Conservation (phyloP, 2,797 vertebrate genomes). For the Melanotaenia boesemani region DNA sequence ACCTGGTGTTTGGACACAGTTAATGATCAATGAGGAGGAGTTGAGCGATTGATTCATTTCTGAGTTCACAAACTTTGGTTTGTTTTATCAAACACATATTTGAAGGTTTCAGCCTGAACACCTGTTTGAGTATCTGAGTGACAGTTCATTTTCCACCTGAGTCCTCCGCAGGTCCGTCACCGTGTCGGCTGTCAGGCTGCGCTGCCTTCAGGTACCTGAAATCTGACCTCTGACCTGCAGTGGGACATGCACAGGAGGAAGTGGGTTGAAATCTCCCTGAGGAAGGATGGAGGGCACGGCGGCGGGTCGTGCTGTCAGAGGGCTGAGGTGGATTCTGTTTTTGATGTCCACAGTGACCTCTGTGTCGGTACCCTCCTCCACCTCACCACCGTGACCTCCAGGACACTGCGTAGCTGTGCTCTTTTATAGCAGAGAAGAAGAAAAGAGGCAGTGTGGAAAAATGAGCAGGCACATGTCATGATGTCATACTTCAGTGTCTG, state of each 20-base stretch:
- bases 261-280: constrained; percentile 81
- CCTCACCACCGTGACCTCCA: constrained; percentile 19
- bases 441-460: constrained; percentile 32
- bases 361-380: constrained; percentile 49
- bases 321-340: constrained; percentile 27
- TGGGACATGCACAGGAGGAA: constrained; percentile 33
- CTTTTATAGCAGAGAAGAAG: constrained; percentile 37
- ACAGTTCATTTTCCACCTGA: background rate
- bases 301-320: constrained; percentile 28
- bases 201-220: constrained; percentile 44
- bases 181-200: background rate
- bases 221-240: constrained; percentile 52
- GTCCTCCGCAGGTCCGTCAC: background rate
- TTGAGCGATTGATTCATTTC: background rate
- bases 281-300: constrained; percentile 50
- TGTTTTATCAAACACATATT: too few relatives aligned
- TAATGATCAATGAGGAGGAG: background rate
- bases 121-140: background rate
- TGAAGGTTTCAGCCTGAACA: too few relatives aligned
- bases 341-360: constrained; percentile 76
- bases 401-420: constrained; percentile 27
- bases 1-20: background rate
- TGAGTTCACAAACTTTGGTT: background rate
- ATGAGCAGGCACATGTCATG: constrained; percentile 3
- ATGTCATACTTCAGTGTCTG: too few relatives aligned